These are phyloP conservation scores for Drosophila setosimentum DNA, from an alignment of 2,888 invertebrate genomes.

Conservation along the genomic window DNA sequence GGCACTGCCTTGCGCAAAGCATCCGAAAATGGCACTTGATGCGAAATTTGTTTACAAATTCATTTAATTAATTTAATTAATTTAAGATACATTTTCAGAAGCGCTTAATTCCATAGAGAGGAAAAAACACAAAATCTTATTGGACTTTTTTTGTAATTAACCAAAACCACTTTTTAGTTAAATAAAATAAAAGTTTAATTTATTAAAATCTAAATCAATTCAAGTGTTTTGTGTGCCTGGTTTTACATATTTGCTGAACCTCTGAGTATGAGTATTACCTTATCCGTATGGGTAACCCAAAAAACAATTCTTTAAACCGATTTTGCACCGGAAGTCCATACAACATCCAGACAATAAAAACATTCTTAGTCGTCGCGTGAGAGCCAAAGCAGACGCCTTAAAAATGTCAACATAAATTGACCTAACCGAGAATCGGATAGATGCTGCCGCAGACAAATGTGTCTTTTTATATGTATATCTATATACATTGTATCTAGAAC, in stretches of 20 bases:
- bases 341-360: constrained; percentile 3
- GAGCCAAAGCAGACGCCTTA: constrained; percentile 29
- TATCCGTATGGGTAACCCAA: background rate
- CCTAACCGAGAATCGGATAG: constrained; percentile 17
- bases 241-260: background rate
- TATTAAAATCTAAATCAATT: constrained; percentile 61
- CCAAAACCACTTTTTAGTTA: constrained; percentile 69
- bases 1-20: constrained; percentile 54
- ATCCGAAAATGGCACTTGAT: constrained; percentile 35
- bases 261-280: background rate
- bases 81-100: constrained; percentile 52
- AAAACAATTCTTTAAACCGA: background rate
- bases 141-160: constrained; percentile 80
- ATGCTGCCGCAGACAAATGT: constrained; percentile 17
- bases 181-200: constrained; percentile 78
- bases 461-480: constrained; percentile 1
- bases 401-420: constrained; percentile 70
- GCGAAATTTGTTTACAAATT: constrained; percentile 48
- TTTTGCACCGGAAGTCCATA: constrained; percentile 8
- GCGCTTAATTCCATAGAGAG: constrained; percentile 28
- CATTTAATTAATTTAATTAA: constrained; percentile 34
- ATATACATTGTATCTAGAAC: constrained; percentile 42
- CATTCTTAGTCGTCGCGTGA: constrained; percentile 4
- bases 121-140: constrained; percentile 32
- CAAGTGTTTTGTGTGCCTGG: background rate